Evolutionary conservation across 2,797 vertebrate species (phyloP).

Genomic region (Urocyon cinereoargenteus): DNA sequence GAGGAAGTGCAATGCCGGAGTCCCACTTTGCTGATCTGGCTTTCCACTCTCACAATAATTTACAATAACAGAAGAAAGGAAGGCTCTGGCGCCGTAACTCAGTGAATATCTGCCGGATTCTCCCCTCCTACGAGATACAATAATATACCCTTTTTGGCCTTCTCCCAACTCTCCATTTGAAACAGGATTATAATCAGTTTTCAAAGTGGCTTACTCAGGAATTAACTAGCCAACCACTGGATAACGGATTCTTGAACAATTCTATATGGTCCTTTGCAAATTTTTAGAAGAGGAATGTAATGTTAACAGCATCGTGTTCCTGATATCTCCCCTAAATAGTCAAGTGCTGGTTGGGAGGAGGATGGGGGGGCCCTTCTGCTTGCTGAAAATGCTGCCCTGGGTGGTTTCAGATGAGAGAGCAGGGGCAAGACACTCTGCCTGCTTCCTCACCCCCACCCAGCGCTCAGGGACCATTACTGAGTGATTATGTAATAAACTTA

Average conservation of each 20-base stretch:
- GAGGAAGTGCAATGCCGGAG: background rate
- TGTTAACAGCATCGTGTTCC: background rate
- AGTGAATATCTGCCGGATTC: slow-evolving; percentile 41
- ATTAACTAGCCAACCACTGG: slow-evolving; percentile 43
- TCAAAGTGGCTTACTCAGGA: slow-evolving; percentile 64
- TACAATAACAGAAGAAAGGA: slow-evolving; percentile 60
- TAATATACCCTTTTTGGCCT: slow-evolving; percentile 59
- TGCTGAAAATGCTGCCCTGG: background rate
- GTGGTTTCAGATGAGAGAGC: background rate
- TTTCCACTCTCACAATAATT: slow-evolving; percentile 42
- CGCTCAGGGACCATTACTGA: background rate
- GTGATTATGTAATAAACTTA: background rate
- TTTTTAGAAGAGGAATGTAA: background rate
- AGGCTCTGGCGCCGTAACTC: slow-evolving; percentile 61
- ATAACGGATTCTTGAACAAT: slow-evolving; percentile 27
- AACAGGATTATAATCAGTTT: slow-evolving; percentile 70
- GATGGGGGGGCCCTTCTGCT: background rate
- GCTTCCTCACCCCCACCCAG: background rate
- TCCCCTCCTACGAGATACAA: slow-evolving; percentile 62
- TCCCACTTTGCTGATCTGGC: slow-evolving; percentile 54
- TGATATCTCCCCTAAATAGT: background rate
- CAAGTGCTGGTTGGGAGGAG: background rate
- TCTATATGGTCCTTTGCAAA: background rate
- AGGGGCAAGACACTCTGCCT: background rate
- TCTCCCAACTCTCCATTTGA: slow-evolving; percentile 64